Conservation (phyloP, 2,113 vertebrate genomes). For the Manacus vitellinus region DNA sequence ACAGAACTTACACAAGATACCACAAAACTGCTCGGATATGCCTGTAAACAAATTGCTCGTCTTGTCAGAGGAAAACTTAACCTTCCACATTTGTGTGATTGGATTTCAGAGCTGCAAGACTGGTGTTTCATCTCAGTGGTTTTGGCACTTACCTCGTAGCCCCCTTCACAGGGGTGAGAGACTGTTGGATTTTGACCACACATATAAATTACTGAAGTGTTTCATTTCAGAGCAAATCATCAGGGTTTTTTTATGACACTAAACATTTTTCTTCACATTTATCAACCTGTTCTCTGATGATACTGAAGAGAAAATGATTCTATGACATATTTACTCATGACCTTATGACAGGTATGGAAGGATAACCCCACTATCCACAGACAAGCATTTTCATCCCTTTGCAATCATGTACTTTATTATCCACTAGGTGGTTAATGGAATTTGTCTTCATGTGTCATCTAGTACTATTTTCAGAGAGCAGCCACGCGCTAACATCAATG, state of each 20-base stretch:
- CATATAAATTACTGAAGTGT: neutral
- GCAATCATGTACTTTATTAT: neutral
- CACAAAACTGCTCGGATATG: neutral
- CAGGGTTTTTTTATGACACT: neutral
- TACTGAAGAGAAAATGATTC: neutral
- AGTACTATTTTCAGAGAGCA: neutral
- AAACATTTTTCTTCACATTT: neutral
- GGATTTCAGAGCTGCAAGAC: neutral
- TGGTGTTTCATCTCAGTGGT: neutral
- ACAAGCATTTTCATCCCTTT: neutral
- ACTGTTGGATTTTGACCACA: neutral
- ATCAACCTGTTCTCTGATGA: neutral
- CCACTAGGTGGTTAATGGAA: conserved; percentile 7
- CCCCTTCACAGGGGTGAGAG: neutral
- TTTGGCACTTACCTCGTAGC: neutral
- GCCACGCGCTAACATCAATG: neutral
- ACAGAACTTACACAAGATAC: neutral
- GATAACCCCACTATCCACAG: neutral
- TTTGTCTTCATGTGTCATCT: neutral
- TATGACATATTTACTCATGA: neutral
- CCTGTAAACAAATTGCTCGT: neutral
- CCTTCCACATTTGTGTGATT: neutral
- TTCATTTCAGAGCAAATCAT: neutral
- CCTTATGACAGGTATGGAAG: neutral
- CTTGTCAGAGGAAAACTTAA: neutral